Evolutionary conservation across 2,113 vertebrate species (phyloP), one percentile per base, ranked within the genome.

Genomic region (Rostratula benghalensis): DNA sequence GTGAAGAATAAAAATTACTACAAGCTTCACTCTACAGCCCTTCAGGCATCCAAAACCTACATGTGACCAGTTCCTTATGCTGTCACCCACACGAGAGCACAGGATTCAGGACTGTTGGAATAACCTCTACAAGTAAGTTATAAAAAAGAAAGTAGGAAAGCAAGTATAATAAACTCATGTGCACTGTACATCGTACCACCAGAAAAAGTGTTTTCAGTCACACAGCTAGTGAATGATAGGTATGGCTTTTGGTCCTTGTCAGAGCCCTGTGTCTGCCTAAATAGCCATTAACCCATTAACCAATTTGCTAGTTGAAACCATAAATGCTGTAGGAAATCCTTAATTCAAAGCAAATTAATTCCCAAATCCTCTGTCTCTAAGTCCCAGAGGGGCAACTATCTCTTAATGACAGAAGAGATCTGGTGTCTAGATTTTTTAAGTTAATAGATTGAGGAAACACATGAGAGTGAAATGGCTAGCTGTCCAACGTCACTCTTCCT

Each of bases 261-360:
- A 59, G 69, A 93, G 43, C 43, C 37, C 69, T 75, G 48, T 7
- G 23, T 71, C 39, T 97, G 87, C 61, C 67, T 84, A 28, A 39
- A 85, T 39, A 93, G 41, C 54, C 85, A 43, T 43, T 43, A 43
- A 43, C 43, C 43, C 43, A 77, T 94, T 90, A 92, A 85, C 57
- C 67, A 61, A 85, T 94, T 88, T 93, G 24, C 75, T 71, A 48
- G 70, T 31, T 79, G 57, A 90, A 90, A 68, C 35, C 41, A 48
- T 83, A 83, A 53, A 63, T 93, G 45, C 46, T 89, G 48, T 89
- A 93, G 60, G 84, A 89, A 87, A 88, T 45, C 27, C 35, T 69
- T 53, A 53, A 88, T 92, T 92, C 75, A 88, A 88, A 83, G 35
- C 50, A 88, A 69, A 92, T 48, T 4, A 90, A 76, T 93, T 85